Base-by-base conservation (phyloP, 2,797 vertebrate species). In the Eremophila alpestris region DNA sequence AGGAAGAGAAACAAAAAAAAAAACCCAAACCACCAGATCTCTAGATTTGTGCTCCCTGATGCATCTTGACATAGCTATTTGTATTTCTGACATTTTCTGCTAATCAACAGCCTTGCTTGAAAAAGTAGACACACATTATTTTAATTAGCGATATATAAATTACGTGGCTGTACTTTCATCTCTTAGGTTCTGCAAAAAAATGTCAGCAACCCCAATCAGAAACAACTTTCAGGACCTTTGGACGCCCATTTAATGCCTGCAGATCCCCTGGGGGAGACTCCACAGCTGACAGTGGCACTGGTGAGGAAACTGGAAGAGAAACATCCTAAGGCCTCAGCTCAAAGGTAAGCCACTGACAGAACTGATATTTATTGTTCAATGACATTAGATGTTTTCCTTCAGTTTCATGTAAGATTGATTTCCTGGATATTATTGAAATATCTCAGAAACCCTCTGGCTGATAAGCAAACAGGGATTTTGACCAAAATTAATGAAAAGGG, bases 351-450 rank as follows among this genome's bases (percentile, higher is more conserved):
- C 97, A 97, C 98, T 98, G 98, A 98, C 98, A 98, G 98, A 98
- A 98, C 95, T 98, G 97, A 98, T 98, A 98, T 98, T 99, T 98
- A 99, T 99, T 99, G 99, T 98, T 99, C 99, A 99, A 98, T 99
- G 99, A 99, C 98, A 99, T 99, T 99, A 98, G 98, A 98, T 98
- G 98, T 98, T 98, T 99, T 98, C 98, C 98, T 99, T 99, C 98
- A 98, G 98, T 99, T 99, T 99, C 98, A 98, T 98, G 98, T 99
- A 98, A 99, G 98, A 98, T 98, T 98, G 98, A 99, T 99, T 99
- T 98, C 98, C 97, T 98, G 96, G 98, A 98, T 98, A 98, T 98
- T 98, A 99, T 98, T 98, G 98, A 99, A 99, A 99, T 99, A 99
- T 98, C 98, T 99, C 98, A 96, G 97, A 98, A 98, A 97, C 98